Base-by-base conservation (phyloP, 2,888 invertebrate species). In the Heliconius charithonia region DNA sequence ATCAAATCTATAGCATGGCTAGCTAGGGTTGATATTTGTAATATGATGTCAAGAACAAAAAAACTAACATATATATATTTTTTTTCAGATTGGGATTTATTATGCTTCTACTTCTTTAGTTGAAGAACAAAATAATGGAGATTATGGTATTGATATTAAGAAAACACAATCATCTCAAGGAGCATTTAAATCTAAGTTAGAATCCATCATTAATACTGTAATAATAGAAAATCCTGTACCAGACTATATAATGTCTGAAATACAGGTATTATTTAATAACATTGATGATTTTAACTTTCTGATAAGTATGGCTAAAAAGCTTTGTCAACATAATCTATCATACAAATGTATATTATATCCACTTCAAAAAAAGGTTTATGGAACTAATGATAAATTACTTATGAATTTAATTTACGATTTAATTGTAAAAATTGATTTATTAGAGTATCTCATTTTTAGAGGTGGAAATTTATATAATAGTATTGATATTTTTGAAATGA, bases 371-470 rank as follows among this genome's bases (percentile, higher is more conserved):
- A 88, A 86, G 86, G 85, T 92, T 67, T 87, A 86, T 86, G 82
- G 76, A 72, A 85, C 81, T 76, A 85, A 88, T 81, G 84, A 89
- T 84, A 82, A 83, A 79, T 77, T 85, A 74, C 81, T 89, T 9
- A 86, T 88, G 10, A 83, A 85, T 79, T 79, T 84, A 74, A 83
- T 93, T 72, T 86, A 85, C 83, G 93, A 93, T 82, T 83, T 91
- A 66, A 88, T 92, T 81, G 91, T 90, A 73, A 94, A 94, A 89
- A 85, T 91, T 77, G 95, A 95, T 86, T 86, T 95, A 76, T 82
- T 92, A 74, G 95, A 95, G 85, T 94, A 94, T 80, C 91, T 94
- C 63, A 83, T 86, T 78, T 94, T 94, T 79, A 91, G 90, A 83
- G 90, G 89, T 32, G 92, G 89, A 79, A 89, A 86, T 81, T 83